Evolutionary conservation across 2,888 invertebrate genomes (phyloP).

Genomic region (Drosophila eohydei): DNA sequence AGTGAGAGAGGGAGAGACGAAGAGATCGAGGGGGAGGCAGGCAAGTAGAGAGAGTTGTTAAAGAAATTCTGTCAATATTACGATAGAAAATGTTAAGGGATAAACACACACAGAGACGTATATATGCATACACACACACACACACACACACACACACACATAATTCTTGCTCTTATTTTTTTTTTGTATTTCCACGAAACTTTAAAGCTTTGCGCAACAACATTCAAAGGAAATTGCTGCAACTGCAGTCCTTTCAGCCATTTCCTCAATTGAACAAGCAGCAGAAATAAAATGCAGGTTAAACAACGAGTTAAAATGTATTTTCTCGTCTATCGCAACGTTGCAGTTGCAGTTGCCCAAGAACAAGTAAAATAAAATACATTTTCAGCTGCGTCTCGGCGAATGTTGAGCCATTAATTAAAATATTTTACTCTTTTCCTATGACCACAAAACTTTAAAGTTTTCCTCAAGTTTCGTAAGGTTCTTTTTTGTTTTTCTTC

Average conservation of each 20-base stretch:
- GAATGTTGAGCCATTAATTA: conserved; percentile 43
- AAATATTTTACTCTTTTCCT: conserved; percentile 27
- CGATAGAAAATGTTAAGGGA: conserved; percentile 26
- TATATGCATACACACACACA: not conserved
- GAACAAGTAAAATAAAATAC: conserved; percentile 13
- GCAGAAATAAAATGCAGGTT: conserved; percentile 22
- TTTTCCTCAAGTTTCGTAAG: conserved; percentile 20
- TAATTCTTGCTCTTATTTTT: conserved; percentile 6
- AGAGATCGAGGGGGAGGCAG: no score
- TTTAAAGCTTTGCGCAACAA: conserved; percentile 41
- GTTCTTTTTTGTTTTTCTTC: not conserved
- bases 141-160: not conserved
- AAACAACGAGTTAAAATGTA: conserved; percentile 11
- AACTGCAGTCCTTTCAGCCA: conserved; percentile 24
- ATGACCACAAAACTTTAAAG: conserved; percentile 30
- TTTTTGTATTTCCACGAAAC: conserved; percentile 3
- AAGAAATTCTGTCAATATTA: conserved; percentile 7
- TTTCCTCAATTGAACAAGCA: conserved; percentile 5
- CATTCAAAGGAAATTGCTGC: conserved; percentile 26
- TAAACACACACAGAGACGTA: conserved; percentile 3
- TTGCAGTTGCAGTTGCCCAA: conserved; percentile 27
- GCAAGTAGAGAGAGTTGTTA: not conserved
- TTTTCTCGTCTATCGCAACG: conserved; percentile 19
- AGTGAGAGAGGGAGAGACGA: not conserved
- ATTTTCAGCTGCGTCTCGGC: conserved; percentile 9